These are phyloP conservation scores for Microctonus hyperodae DNA, from an alignment of 2,888 invertebrate genomes.

Conservation along the genomic window DNA sequence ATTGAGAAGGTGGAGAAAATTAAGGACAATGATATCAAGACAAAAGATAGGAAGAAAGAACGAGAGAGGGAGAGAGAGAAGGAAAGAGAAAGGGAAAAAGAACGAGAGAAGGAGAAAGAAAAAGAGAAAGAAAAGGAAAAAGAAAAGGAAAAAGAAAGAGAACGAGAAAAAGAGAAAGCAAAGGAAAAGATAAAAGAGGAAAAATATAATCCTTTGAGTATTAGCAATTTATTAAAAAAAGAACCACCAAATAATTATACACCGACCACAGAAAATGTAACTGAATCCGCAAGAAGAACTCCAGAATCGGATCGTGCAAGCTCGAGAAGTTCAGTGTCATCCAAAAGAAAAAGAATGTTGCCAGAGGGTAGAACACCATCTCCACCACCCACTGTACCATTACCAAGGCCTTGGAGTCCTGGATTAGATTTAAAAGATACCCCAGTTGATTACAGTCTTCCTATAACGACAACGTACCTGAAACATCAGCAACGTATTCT, in stretches of 20 bases:
- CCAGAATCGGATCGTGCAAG: conserved; percentile 65
- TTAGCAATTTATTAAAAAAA: conserved; percentile 59
- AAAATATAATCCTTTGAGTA: conserved; percentile 61
- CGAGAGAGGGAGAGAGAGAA: conserved; percentile 37
- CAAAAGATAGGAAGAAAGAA: conserved; percentile 57
- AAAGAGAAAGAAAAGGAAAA: conserved; percentile 34
- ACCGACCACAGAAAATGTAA: conserved; percentile 53
- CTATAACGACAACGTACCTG: conserved; percentile 89
- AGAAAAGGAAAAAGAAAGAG: conserved; percentile 53
- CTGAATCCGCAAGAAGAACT: conserved; percentile 60
- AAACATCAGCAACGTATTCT: conserved; percentile 81
- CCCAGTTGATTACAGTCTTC: conserved; percentile 80
- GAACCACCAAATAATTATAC: conserved; percentile 45
- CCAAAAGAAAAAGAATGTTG: conserved; percentile 56
- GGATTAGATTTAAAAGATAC: conserved; percentile 57
- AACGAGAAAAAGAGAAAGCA: conserved; percentile 45
- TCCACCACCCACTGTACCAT: conserved; percentile 52
- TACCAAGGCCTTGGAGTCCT: conserved; percentile 59
- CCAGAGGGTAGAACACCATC: conserved; percentile 60
- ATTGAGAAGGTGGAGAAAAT: conserved; percentile 54
- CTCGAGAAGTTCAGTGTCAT: conserved; percentile 57
- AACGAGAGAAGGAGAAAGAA: background rate
- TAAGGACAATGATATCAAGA: background rate
- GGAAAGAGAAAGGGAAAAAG: conserved; percentile 22
- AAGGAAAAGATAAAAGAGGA: conserved; percentile 50